A percentile compares a stretch with the other conserved stretches of the same genome.
phyloP scores from a whole-genome alignment of 2,113 vertebrate genomes.

The Eleginops maclovinus region DNA sequence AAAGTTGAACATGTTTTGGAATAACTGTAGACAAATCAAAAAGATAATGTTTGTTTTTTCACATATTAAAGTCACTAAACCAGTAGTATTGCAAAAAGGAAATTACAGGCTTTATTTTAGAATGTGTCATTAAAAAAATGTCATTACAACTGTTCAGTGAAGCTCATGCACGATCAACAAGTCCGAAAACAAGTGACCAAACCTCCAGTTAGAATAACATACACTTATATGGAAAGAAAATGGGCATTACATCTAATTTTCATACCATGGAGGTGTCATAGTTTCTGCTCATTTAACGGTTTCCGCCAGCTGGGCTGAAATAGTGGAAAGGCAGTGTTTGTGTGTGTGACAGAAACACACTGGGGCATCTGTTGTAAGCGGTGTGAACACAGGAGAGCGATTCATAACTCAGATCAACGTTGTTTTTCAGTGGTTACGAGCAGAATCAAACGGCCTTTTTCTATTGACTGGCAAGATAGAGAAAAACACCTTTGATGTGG shows the following conservation, averaged over 20 bases:
- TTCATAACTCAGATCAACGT: conserved; percentile 51
- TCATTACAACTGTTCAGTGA: conserved; percentile 28
- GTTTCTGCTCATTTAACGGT: conserved; percentile 77
- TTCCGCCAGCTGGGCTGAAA: conserved; percentile 67
- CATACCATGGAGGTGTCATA: conserved; percentile 71
- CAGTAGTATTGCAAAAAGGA: background rate
- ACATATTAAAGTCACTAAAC: conserved; percentile 2
- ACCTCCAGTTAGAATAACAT: conserved; percentile 49
- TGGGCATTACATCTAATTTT: conserved; percentile 56
- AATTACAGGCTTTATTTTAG: conserved; percentile 19
- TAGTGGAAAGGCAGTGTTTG: conserved; percentile 47
- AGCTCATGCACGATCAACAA: conserved; percentile 39
- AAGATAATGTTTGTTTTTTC: background rate
- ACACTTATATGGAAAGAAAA: conserved; percentile 58
- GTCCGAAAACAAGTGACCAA: conserved; percentile 54
- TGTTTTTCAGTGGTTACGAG: conserved; percentile 20
- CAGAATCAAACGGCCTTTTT: conserved; percentile 40
- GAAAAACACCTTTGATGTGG: conserved; percentile 69
- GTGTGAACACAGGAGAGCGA: conserved; percentile 25
- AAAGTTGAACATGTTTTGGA: background rate
- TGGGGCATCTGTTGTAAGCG: conserved; percentile 45
- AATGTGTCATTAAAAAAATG: conserved; percentile 21
- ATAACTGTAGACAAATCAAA: background rate
- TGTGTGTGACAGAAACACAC: conserved; percentile 52
- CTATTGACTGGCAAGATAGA: background rate